Evolutionary conservation across 1,140 invertebrate genomes (phyloP), one percentile per base, ranked within the genome.

Genomic region (Sweltsa coloradensis): DNA sequence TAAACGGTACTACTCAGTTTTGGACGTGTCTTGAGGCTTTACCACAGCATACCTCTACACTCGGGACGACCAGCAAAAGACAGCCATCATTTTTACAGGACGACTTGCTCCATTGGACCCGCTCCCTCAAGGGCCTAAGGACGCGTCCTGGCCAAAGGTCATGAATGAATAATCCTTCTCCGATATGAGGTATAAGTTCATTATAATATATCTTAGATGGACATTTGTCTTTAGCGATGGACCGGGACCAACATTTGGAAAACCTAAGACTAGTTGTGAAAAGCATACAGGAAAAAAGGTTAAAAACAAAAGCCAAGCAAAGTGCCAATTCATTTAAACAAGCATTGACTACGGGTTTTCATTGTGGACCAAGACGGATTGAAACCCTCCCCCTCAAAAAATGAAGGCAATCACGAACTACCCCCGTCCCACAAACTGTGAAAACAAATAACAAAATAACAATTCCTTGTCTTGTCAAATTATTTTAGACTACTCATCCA

Each of bases 401-500:
- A 52, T 63, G 0, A 11, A 42, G 2, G 62, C 60, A 0, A 50
- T 72, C 1, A 26, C 45, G 6, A 31, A 63, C 0, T 66, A 60
- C 43, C 57, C 64, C 0, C 42, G 18, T 13, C 60, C 66, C 2
- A 51, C n/a, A 19, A 16, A 64, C 50, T 23, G 4, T 51, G 0
- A 56, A 53, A n/a, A n/a, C n/a, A n/a, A n/a, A n/a, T n/a, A 3
- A 53, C 66, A 39, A 29, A 69, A 0, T 56, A 61, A 31, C 41
- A 51, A 21, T 65, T 66, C 45, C 27, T 66, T 5, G 64, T 62
- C 0, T 51, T 67, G 16, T 25, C 51, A 0, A 57, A 56, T 2
- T 68, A 57, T 45, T 68, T 65, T 36, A 50, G 64, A 3, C 45
- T 56, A 5, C 68, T 65, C 44, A 57, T 68, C 21, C 51, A 51